phyloP scores from a whole-genome alignment of 2,797 vertebrate genomes.

The Sebastes nivosus region DNA sequence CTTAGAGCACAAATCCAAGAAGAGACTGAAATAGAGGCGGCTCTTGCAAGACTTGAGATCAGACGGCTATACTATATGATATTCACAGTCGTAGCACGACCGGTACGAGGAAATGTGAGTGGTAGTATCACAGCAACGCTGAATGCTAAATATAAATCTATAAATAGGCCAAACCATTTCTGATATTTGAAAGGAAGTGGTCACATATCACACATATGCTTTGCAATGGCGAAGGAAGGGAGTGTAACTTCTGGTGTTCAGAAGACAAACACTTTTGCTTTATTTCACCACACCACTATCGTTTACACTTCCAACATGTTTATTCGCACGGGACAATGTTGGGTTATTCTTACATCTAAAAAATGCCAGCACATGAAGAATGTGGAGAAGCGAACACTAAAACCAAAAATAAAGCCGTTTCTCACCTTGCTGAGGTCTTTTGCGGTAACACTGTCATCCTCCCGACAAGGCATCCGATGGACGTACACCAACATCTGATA shows the following conservation, averaged over 20 bases:
- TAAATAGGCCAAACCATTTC: neutral
- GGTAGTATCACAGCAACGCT: neutral
- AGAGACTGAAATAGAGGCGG: neutral
- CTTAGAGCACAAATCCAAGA: neutral
- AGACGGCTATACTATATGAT: neutral
- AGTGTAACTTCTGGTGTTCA: neutral
- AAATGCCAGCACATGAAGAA: neutral
- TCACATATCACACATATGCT: neutral
- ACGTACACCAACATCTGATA: constrained; percentile 98
- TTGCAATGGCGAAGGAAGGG: neutral
- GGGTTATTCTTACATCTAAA: neutral
- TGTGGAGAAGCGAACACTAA: neutral
- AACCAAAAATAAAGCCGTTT: neutral
- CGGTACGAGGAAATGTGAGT: neutral
- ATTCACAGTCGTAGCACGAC: neutral
- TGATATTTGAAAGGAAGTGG: constrained; percentile 9
- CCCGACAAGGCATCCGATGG: constrained; percentile 95
- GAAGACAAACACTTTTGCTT: neutral
- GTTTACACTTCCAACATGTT: neutral
- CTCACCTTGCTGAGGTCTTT: constrained; percentile 98
- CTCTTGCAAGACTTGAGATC: neutral
- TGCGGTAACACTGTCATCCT: constrained; percentile 95
- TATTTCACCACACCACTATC: neutral
- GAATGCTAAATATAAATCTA: neutral
- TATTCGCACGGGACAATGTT: neutral